Evolutionary conservation across 2,888 invertebrate species (phyloP), one percentile per base, ranked within the genome.

Genomic region (Apeira syringaria): DNA sequence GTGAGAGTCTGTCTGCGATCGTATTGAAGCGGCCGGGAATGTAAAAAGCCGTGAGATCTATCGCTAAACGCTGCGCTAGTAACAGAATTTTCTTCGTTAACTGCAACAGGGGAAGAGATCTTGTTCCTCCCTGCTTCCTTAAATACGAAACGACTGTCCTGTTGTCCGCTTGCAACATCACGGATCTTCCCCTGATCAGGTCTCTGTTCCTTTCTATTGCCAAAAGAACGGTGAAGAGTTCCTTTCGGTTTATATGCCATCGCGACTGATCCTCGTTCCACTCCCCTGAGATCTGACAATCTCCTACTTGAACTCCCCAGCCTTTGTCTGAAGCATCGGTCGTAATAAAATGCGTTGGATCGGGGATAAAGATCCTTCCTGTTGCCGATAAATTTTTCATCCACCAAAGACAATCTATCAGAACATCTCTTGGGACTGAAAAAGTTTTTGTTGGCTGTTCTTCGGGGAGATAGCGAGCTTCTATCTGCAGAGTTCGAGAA

Each of bases 231-330:
- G 59, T 28, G 8, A 22, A 58, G 0, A 65, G 15, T 11, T 61
- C 61, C 25, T 57, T 65, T 6, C 24, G n/a, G 37, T 64, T 65
- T 31, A 50, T 50, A 11, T 65, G 63, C 56, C 59, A 62, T 0
- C 3, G 0, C 3, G 3, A 0, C 20, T 62, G 59, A 0, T 45
- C 30, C 1, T 10, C 1, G 7, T 5, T 4, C 20, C 20, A 20
- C 2, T 1, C 1, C 2, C 7, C 3, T 1, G 20, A 5, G 1
- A 20, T 5, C 1, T 7, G 1, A 1, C 7, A 2, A 7, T 20
- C 7, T 2, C 7, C 20, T 20, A 20, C 7, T 7, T 20, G 20
- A 1, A 20, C 7, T 20, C 20, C 20, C 20, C 20, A 7, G 1
- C 3, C 0, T 20, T 7, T 7, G 7, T 20, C 7, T 5, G 20